Base-by-base conservation (phyloP, 2,797 vertebrate genomes). In the Microchirus variegatus region DNA sequence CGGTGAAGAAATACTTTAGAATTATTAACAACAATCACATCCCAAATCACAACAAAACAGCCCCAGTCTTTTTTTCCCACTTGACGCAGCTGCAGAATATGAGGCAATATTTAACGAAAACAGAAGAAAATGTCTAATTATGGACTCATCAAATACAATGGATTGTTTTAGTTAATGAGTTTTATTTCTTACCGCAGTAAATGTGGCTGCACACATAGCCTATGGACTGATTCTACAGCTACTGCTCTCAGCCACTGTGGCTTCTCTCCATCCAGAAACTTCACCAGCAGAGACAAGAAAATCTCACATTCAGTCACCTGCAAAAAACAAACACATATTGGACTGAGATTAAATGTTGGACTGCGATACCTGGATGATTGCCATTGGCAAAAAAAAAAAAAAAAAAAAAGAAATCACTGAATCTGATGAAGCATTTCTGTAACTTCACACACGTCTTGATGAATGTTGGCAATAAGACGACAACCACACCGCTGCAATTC, bases 271-370 rank as follows among this genome's bases (percentile, higher is more conserved):
- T 99, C 98, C 92, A 99, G 91, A 88, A 99, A 99, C 84, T 99
- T 99, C 80, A 99, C 98, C 90, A 99, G 89, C 75, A 99, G 92
- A 53, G 98, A 99, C 67, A 99, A 87, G 89, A 99, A 99, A 85
- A 99, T 99, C 93, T 99, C 98, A 90, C 98, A 99, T 91, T 99
- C 98, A 0, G 98, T 99, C 85, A 99, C 98, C 98, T 99, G 83
- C 45, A 77, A 73, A 88, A 88, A 51, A 87, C 0, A 67, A 37
- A 82, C 2, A 16, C 58, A 67, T 0, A 58, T 78, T 13, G 62
- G 19, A 63, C 4, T 26, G 12, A 19, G 16, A 37, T 10, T 37
- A 38, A 38, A 4, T 10, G 22, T 51, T 19, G 9, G 49, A 12
- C 12, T 14, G 38, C 47, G 18, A 15, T 42, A 31, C 4, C 42